Evolutionary conservation across 2,113 vertebrate genomes (phyloP).

Genomic region (Rhinoderma darwinii): DNA sequence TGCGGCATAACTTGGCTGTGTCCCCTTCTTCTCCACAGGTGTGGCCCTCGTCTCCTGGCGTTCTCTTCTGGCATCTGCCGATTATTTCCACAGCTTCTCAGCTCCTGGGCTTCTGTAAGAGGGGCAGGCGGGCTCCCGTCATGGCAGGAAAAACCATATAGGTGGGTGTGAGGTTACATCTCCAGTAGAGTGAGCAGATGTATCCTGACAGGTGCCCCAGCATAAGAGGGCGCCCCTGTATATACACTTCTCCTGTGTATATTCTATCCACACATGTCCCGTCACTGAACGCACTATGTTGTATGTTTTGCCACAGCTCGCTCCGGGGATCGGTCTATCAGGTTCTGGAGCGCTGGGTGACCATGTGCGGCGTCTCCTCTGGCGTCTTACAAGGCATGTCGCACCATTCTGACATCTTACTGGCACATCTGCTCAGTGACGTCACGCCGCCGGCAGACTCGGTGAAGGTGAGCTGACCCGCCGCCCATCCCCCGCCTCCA

Average conservation of each 20-base stretch:
- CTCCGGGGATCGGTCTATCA: conserved; percentile 78
- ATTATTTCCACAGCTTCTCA: conserved; percentile 84
- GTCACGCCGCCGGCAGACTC: conserved; percentile 78
- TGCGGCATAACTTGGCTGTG: neutral
- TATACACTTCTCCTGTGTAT: too few relatives aligned
- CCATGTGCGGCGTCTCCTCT: conserved; percentile 77
- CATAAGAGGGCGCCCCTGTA: too few relatives aligned
- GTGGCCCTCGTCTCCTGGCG: conserved; percentile 77
- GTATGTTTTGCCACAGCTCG: conserved; percentile 16
- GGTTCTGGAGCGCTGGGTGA: conserved; percentile 82
- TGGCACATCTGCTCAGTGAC: conserved; percentile 79
- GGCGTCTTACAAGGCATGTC: conserved; percentile 81
- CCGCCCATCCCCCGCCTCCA: neutral
- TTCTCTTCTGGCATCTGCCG: conserved; percentile 78
- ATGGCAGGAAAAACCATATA: conserved; percentile 86
- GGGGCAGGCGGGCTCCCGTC: conserved; percentile 65
- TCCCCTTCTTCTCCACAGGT: conserved; percentile 62
- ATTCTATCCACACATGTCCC: too few relatives aligned
- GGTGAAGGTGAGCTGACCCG: conserved; percentile 73
- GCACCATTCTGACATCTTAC: conserved; percentile 76
- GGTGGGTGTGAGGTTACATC: conserved; percentile 74
- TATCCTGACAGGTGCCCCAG: too few relatives aligned
- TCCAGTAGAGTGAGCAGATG: neutral
- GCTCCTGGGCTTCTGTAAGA: conserved; percentile 74
- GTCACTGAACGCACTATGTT: too few relatives aligned